Percentiles rank a stretch among this genome's conserved stretches.
phyloP scores from a whole-genome alignment of 2,888 invertebrate species.

The Deroplatys truncata region DNA sequence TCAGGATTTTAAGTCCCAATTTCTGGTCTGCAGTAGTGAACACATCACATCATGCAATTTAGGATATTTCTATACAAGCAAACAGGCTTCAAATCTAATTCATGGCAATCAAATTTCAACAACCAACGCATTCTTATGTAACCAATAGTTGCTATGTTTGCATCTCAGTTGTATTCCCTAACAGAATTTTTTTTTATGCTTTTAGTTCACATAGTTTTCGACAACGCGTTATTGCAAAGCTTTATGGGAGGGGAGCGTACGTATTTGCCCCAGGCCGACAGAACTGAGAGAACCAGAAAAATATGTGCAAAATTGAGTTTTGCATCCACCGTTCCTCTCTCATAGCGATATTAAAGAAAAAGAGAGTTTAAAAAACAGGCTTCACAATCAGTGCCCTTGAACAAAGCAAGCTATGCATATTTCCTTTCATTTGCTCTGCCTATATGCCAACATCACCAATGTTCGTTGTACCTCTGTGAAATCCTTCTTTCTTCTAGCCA shows the following conservation, averaged over 20 bases:
- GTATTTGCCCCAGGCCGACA: not conserved
- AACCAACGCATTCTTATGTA: no score
- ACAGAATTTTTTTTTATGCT: not conserved
- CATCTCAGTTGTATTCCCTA: no score
- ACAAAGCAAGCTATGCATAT: not conserved
- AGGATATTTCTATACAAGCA: no score
- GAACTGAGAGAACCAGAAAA: not conserved
- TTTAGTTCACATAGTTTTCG: not conserved
- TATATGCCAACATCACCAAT: not conserved
- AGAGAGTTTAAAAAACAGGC: not conserved
- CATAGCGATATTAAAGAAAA: not conserved
- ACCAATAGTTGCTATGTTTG: no score
- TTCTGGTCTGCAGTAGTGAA: no score
- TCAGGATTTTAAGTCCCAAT: no score
- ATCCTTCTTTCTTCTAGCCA: no score
- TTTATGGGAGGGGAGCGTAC: not conserved
- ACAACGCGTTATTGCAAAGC: not conserved
- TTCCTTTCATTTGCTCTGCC: not conserved
- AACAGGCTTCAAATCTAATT: no score
- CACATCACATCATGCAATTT: no score
- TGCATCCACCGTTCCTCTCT: not conserved
- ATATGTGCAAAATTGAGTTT: not conserved
- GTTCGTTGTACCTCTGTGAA: not conserved
- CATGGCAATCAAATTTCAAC: no score
- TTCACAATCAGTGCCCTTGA: not conserved